These are phyloP conservation scores for Butorides virescens DNA, from an alignment of 2,113 vertebrate genomes.

Conservation along the genomic window DNA sequence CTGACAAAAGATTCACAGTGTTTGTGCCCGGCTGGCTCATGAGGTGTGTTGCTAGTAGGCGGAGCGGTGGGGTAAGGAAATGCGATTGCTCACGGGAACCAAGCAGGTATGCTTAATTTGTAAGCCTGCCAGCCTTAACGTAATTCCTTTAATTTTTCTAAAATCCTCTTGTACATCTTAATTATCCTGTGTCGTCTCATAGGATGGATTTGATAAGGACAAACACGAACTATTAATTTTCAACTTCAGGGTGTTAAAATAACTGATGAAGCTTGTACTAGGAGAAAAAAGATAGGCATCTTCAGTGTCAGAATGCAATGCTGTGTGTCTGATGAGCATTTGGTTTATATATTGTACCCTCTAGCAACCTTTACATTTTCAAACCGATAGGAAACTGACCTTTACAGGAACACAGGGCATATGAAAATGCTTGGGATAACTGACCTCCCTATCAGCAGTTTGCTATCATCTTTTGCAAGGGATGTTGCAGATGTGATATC, in stretches of 20 bases:
- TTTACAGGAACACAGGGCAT: background rate
- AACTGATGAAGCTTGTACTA: background rate
- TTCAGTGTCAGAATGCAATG: background rate
- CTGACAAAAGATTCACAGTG: background rate
- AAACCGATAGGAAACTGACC: background rate
- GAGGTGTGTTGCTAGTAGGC: background rate
- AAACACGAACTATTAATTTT: conserved; percentile 28
- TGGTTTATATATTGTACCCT: background rate
- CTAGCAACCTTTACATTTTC: background rate
- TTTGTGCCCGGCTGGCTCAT: background rate
- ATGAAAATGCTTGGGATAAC: background rate
- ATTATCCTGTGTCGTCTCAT: background rate
- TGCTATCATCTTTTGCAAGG: background rate
- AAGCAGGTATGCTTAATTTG: background rate
- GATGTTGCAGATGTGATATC: background rate
- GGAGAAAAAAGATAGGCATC: background rate
- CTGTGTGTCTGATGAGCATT: background rate
- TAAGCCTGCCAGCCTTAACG: background rate
- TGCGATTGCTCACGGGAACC: background rate
- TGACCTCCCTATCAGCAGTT: background rate
- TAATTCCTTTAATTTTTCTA: background rate
- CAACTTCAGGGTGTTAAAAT: background rate
- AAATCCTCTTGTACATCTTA: conserved; percentile 6
- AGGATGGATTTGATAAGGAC: conserved; percentile 10
- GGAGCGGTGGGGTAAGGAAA: background rate